Conservation (phyloP, 2,888 invertebrate species). For the Scaeva pyrastri region DNA sequence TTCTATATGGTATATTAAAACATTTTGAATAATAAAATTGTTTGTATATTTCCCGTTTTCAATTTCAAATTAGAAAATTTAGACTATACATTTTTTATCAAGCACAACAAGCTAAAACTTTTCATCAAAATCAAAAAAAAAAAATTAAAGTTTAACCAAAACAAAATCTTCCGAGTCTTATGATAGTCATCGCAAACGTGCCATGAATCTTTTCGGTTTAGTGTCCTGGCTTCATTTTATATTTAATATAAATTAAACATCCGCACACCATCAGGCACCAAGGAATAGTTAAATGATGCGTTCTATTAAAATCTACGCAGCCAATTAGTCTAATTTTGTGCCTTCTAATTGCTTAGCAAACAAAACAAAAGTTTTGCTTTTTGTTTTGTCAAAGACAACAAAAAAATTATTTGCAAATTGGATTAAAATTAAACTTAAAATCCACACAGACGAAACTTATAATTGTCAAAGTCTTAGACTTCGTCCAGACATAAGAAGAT, state of each 20-base stretch:
- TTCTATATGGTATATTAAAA: too few species aligned
- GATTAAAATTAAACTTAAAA: slow-evolving; percentile 67
- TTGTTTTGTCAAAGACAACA: neutral
- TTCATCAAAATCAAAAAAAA: neutral
- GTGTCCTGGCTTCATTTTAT: neutral
- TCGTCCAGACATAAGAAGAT: neutral
- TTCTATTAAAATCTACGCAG: slow-evolving; percentile 56
- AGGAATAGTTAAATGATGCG: slow-evolving; percentile 37
- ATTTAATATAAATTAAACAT: neutral
- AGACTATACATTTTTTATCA: neutral
- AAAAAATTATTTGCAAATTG: slow-evolving; percentile 38
- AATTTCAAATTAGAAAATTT: slow-evolving; percentile 9
- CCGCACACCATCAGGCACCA: slow-evolving; percentile 23
- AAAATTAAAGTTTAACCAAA: neutral
- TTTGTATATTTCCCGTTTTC: neutral
- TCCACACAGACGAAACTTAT: slow-evolving; percentile 38
- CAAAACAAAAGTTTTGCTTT: slow-evolving; percentile 46
- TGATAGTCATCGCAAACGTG: slow-evolving; percentile 6
- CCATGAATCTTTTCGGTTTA: neutral
- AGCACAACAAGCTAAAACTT: neutral
- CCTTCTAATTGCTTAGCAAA: slow-evolving; percentile 67
- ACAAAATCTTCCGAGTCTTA: neutral
- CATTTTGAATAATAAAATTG: neutral
- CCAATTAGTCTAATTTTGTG: slow-evolving; percentile 58
- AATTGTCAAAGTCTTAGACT: slow-evolving; percentile 12